phyloP scores from a whole-genome alignment of 1,140 invertebrate genomes.

The Neotoxoptera formosana region DNA sequence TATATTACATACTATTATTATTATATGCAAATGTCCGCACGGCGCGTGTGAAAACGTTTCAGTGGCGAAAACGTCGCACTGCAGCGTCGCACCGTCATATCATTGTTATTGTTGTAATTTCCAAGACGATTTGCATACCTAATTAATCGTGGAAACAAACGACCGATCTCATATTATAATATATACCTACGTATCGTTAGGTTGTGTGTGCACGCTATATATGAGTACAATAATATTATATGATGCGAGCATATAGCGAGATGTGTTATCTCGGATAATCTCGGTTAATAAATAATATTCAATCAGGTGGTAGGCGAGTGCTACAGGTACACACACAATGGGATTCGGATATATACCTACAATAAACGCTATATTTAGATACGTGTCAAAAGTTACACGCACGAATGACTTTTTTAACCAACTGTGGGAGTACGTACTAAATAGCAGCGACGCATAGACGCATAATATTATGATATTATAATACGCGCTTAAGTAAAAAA shows the following conservation, averaged over 20 bases:
- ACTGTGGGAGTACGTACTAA: neutral
- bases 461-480: no score
- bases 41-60: constrained; percentile 38
- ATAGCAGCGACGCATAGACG: neutral
- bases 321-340: neutral
- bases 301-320: neutral
- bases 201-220: neutral
- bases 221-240: neutral
- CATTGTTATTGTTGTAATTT: neutral
- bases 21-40: constrained; percentile 1
- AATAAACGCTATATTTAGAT: neutral
- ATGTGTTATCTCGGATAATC: constrained; percentile 31
- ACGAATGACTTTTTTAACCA: neutral
- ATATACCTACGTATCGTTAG: neutral
- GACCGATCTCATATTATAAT: neutral
- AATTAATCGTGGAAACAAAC: constrained; percentile 12
- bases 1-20: neutral
- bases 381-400: constrained; percentile 21
- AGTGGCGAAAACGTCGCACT: constrained; percentile 9
- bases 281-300: constrained; percentile 38
- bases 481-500: neutral
- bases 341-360: neutral
- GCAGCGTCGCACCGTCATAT: neutral
- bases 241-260: neutral
- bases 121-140: constrained; percentile 24